Evolutionary conservation across 2,797 vertebrate species (phyloP), one percentile per base, ranked within the genome.

Genomic region (Pteropus rufus): DNA sequence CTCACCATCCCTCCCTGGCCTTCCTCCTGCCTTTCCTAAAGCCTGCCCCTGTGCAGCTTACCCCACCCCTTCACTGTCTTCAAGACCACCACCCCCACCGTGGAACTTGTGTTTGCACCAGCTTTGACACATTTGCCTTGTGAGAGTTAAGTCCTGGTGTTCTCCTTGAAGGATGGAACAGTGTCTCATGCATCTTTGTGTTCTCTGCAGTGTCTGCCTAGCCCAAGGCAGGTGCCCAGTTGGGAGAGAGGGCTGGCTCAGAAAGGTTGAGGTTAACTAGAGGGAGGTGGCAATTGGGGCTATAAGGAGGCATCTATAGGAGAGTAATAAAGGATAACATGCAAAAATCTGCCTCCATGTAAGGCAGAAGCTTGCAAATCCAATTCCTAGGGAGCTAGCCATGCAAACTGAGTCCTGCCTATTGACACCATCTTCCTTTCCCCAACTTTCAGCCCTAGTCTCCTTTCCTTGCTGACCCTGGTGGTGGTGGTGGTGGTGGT

Each of bases 331-430:
- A 89, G 49, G 64, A 69, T 52, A 56, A 19, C 8, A 96, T 77
- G 92, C 69, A 97, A 97, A 96, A 79, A 29, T 52, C 85, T 14
- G 67, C 67, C 76, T 64, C 39, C 46, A 90, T 95, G 92, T 85
- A 98, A 97, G 97, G 26, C 34, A 82, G 84, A 77, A 73, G 65
- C 31, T 95, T 97, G 96, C 93, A 98, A 97, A 97, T 94, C 15
- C 29, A 88, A 21, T 60, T 92, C 31, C 75, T n/a, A 49, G 92
- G 72, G 36, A 93, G 9, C 44, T 16, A 77, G 87, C 24, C 80
- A 88, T 92, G 95, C 93, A 97, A 97, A 97, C 2, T 15, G 9
- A 82, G 34, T 18, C 34, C 58, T 92, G 24, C 41, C 91, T 5
- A 1, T 24, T 85, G 76, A 70, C 19, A 41, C 18, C 2, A 12